Conservation (phyloP, 2,797 vertebrate species). For the Hephaestus fuliginosus region DNA sequence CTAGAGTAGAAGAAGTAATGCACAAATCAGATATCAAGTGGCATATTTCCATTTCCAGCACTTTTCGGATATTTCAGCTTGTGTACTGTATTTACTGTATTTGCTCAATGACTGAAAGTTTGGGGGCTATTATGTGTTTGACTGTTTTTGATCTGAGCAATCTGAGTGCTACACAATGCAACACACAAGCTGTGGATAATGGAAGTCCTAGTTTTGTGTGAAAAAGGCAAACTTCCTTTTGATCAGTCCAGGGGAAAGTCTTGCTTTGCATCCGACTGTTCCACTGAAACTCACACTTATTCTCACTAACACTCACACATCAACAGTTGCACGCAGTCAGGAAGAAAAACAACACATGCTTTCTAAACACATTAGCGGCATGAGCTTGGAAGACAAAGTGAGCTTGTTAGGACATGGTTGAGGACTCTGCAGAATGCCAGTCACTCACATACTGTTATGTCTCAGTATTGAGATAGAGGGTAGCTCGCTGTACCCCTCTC, state of each 20-base stretch:
- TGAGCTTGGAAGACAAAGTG: slow-evolving; percentile 89
- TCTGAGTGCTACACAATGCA: slow-evolving; percentile 54
- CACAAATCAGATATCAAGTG: slow-evolving; percentile 53
- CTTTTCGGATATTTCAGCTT: slow-evolving; percentile 58
- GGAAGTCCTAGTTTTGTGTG: slow-evolving; percentile 67
- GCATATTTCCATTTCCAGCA: slow-evolving; percentile 58
- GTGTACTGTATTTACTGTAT: slow-evolving; percentile 33
- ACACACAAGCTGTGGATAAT: slow-evolving; percentile 63
- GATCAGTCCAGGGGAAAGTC: slow-evolving; percentile 66
- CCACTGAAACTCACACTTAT: slow-evolving; percentile 50
- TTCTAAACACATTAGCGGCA: slow-evolving; percentile 70
- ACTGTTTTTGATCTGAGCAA: slow-evolving; percentile 30
- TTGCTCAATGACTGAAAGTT: slow-evolving; percentile 34
- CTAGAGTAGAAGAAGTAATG: slow-evolving; percentile 62
- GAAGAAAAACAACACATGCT: slow-evolving; percentile 69
- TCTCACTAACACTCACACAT: slow-evolving; percentile 61
- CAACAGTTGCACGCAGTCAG: slow-evolving; percentile 72
- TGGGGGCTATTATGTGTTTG: slow-evolving; percentile 33
- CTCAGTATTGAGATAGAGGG: slow-evolving; percentile 65
- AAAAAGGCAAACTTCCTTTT: slow-evolving; percentile 75
- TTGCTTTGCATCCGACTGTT: slow-evolving; percentile 73
- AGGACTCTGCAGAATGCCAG: slow-evolving; percentile 71
- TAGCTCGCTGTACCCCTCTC: slow-evolving; percentile 59
- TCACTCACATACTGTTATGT: slow-evolving; percentile 65
- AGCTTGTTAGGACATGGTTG: slow-evolving; percentile 81